A percentile compares a stretch with the other conserved stretches of the same genome.
phyloP scores from a whole-genome alignment of 2,113 vertebrate genomes.

The Pollimyrus isidori region DNA sequence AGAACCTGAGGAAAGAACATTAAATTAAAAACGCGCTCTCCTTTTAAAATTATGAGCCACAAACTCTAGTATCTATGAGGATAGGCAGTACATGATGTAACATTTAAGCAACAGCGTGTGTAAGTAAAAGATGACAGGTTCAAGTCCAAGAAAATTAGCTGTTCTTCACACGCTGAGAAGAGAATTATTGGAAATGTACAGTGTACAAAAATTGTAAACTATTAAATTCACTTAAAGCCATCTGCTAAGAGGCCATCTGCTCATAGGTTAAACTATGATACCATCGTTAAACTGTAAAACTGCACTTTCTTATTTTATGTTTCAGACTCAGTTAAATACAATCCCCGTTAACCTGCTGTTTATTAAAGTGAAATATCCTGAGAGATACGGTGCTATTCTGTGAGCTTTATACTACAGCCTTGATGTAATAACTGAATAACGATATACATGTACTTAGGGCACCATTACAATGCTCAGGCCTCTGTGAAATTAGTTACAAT shows the following conservation, averaged over 20 bases:
- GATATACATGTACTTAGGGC: neutral
- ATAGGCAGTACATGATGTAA: neutral
- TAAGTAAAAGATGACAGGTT: neutral
- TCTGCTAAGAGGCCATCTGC: neutral
- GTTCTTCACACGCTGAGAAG: neutral
- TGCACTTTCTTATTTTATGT: neutral
- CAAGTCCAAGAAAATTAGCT: neutral
- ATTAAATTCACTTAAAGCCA: neutral
- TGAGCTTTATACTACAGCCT: neutral
- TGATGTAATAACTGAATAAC: neutral
- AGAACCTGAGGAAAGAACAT: neutral
- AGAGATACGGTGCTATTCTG: neutral
- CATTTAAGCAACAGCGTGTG: neutral
- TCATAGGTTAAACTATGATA: neutral
- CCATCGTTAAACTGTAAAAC: neutral
- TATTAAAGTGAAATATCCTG: neutral
- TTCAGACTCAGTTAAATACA: neutral
- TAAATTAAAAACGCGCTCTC: neutral
- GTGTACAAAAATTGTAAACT: neutral
- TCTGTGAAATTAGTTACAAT: conserved; percentile 14
- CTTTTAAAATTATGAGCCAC: neutral
- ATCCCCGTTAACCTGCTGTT: neutral
- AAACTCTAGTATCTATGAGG: neutral
- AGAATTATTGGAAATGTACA: neutral
- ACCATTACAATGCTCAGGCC: conserved; percentile 8